Evolutionary conservation across 2,888 invertebrate genomes (phyloP).

Genomic region (Conus canariensis): DNA sequence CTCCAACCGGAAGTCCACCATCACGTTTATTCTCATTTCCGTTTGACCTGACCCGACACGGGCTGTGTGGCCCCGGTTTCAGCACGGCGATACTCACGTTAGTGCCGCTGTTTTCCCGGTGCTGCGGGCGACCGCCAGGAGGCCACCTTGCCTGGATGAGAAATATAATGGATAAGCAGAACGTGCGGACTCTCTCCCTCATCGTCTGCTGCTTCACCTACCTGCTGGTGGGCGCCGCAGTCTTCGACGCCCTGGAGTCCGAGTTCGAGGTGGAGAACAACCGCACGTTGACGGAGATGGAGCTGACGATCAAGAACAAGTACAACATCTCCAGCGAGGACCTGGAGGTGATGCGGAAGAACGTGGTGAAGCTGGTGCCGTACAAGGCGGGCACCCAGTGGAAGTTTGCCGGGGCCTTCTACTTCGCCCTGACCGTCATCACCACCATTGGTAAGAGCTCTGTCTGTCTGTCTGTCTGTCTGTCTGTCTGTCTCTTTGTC

Average conservation of each 20-base stretch:
- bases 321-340: slow-evolving; percentile 97
- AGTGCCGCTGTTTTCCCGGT: background rate
- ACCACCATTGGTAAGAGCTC: slow-evolving; percentile 92
- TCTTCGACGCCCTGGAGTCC: slow-evolving; percentile 98
- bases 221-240: slow-evolving; percentile 97
- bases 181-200: slow-evolving; percentile 97
- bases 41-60: too few species aligned
- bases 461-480: slow-evolving; percentile 8
- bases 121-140: background rate
- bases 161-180: slow-evolving; percentile 93
- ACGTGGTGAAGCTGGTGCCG: slow-evolving; percentile 98
- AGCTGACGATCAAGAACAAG: slow-evolving; percentile 80
- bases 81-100: background rate
- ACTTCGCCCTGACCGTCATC: slow-evolving; percentile 98
- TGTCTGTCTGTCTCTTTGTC: background rate
- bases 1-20: too few species aligned
- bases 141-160: slow-evolving; percentile 21
- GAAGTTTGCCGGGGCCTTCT: slow-evolving; percentile 99
- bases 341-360: slow-evolving; percentile 90
- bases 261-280: slow-evolving; percentile 94
- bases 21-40: too few species aligned
- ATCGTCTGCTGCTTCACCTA: slow-evolving; percentile 99
- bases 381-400: slow-evolving; percentile 99
- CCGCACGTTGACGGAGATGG: slow-evolving; percentile 83
- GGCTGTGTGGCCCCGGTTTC: too few species aligned